Conservation (phyloP, 2,888 invertebrate species). For the Panopea generosa region DNA sequence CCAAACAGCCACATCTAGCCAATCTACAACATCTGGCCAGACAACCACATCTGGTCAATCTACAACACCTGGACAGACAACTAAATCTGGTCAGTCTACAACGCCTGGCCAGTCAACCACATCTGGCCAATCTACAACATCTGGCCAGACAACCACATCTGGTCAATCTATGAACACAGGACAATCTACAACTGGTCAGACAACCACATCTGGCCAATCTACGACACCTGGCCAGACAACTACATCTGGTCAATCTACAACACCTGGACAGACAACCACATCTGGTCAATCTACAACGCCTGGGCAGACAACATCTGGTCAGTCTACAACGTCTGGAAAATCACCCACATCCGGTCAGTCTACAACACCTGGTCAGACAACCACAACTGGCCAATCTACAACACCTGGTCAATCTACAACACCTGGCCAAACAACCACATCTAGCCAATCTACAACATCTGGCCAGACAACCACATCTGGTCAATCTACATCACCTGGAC, state of each 20-base stretch:
- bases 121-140: neutral
- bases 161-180: neutral
- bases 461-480: neutral
- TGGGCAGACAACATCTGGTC: neutral
- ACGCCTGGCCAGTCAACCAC: neutral
- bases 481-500: neutral
- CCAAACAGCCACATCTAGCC: neutral
- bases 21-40: neutral
- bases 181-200: neutral
- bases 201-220: neutral
- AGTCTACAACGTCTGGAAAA: conserved; percentile 1
- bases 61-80: neutral
- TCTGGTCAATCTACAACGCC: neutral
- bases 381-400: neutral
- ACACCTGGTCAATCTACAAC: conserved; percentile 12
- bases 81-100: conserved; percentile 1
- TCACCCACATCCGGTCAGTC: neutral
- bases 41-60: neutral
- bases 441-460: conserved; percentile 1
- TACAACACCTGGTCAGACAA: neutral
- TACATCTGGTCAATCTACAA: neutral
- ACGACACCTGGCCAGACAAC: neutral
- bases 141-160: neutral
- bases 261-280: neutral
- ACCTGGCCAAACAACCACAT: conserved; percentile 1